These are phyloP conservation scores for Pituophis catenifer DNA, from an alignment of 2,113 vertebrate genomes.

Conservation along the genomic window DNA sequence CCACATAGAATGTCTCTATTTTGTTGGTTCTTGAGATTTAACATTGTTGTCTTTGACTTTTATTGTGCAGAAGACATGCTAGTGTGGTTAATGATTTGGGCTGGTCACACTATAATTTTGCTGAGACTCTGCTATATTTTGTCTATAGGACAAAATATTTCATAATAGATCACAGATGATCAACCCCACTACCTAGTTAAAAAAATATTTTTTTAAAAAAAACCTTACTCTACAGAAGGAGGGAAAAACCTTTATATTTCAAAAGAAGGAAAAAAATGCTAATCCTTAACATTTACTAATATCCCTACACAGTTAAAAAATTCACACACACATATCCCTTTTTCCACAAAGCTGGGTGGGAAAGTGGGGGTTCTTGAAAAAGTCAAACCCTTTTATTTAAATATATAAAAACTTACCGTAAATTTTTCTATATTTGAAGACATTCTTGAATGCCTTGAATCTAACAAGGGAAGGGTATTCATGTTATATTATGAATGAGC, in stretches of 20 bases:
- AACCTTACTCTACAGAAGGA: not conserved
- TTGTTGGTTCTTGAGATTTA: not conserved
- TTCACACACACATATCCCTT: not conserved
- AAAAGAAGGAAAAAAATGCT: not conserved
- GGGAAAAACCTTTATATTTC: not conserved
- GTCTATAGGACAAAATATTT: not conserved
- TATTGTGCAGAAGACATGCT: not conserved
- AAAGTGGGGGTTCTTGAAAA: not conserved
- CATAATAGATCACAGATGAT: not conserved
- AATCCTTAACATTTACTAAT: not conserved
- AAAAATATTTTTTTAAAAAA: not conserved
- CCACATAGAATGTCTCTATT: not conserved
- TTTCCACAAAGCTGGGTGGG: not conserved
- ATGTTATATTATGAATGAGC: conserved; percentile 23
- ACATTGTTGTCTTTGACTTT: not conserved
- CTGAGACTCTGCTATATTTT: not conserved
- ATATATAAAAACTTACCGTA: conserved; percentile 31
- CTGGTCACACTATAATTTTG: not conserved
- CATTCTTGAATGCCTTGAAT: conserved; percentile 35
- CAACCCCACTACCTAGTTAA: not conserved
- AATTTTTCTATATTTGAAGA: conserved; percentile 30
- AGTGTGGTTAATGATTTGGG: not conserved
- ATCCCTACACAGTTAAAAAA: not conserved
- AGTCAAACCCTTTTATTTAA: conserved; percentile 10
- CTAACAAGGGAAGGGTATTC: conserved; percentile 28